Evolutionary conservation across 1,140 invertebrate genomes (phyloP).

Genomic region (Drosophila ironensis): DNA sequence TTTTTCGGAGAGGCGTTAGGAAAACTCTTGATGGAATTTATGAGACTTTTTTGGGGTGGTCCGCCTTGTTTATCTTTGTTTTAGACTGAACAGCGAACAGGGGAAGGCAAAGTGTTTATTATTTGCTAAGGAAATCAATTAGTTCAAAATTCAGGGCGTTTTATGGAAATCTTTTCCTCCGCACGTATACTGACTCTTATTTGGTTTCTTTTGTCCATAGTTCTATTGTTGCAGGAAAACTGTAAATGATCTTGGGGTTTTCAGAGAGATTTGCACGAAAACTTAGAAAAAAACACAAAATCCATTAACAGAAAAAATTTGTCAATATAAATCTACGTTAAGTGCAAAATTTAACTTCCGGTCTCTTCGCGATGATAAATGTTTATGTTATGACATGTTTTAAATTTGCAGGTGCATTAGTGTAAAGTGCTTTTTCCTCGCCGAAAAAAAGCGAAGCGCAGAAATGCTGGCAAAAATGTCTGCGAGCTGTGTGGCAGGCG

Average conservation of each 20-base stretch:
- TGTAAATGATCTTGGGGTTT: too few relatives aligned
- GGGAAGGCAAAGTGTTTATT: slow-evolving; percentile 51
- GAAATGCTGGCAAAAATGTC: slow-evolving; percentile 61
- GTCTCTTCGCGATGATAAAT: slow-evolving; percentile 61
- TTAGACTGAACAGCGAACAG: background rate
- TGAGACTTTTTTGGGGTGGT: slow-evolving; percentile 22
- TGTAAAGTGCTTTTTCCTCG: slow-evolving; percentile 73
- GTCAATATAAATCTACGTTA: slow-evolving; percentile 25
- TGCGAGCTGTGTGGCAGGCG: slow-evolving; percentile 32
- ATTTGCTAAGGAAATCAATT: slow-evolving; percentile 68
- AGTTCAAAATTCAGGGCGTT: slow-evolving; percentile 35
- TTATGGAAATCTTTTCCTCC: background rate
- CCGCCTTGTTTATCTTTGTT: slow-evolving; percentile 33
- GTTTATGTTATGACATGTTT: slow-evolving; percentile 80
- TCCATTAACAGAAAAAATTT: background rate
- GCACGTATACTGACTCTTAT: background rate
- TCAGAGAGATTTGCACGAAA: too few relatives aligned
- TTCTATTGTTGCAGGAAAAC: too few relatives aligned
- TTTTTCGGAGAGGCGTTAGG: slow-evolving; percentile 18
- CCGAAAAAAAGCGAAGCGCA: slow-evolving; percentile 50
- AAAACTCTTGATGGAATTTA: slow-evolving; percentile 43
- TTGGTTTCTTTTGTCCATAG: background rate
- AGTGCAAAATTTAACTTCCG: slow-evolving; percentile 36
- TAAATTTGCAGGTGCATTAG: slow-evolving; percentile 79
- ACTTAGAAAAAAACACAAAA: too few relatives aligned